These are phyloP conservation scores for Origma solitaria DNA, from an alignment of 2,113 vertebrate genomes.

Conservation along the genomic window DNA sequence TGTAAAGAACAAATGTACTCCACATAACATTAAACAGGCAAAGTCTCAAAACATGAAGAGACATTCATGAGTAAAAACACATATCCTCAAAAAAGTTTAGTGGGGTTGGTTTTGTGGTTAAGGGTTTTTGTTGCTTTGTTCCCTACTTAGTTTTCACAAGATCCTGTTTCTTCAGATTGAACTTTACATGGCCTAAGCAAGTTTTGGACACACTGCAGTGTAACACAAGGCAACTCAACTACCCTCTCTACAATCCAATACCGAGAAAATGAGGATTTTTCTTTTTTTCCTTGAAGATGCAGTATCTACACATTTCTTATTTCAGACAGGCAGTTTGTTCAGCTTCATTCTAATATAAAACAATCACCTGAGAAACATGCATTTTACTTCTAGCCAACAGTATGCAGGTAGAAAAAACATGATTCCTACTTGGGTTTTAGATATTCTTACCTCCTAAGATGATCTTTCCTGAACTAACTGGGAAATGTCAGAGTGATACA, in stretches of 20 bases:
- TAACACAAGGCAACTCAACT: neutral
- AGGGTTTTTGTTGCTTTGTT: neutral
- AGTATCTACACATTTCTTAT: neutral
- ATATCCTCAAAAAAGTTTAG: neutral
- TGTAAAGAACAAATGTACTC: fast-evolving
- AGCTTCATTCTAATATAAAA: neutral
- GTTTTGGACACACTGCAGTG: neutral
- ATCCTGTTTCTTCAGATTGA: neutral
- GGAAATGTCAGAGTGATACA: neutral
- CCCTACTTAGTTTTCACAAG: neutral
- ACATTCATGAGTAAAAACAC: neutral
- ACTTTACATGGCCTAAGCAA: neutral
- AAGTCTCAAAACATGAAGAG: neutral
- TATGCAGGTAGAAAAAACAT: neutral
- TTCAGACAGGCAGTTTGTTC: neutral
- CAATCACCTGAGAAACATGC: neutral
- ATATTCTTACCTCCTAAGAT: neutral
- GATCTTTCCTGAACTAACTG: neutral
- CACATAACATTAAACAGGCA: neutral
- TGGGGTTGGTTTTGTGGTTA: neutral
- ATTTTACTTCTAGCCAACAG: neutral
- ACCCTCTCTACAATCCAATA: neutral
- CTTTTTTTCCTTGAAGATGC: neutral
- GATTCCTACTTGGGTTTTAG: neutral
- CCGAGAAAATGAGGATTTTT: neutral